phyloP scores from a whole-genome alignment of 2,888 invertebrate genomes.

The Lepidochrysops patricia region DNA sequence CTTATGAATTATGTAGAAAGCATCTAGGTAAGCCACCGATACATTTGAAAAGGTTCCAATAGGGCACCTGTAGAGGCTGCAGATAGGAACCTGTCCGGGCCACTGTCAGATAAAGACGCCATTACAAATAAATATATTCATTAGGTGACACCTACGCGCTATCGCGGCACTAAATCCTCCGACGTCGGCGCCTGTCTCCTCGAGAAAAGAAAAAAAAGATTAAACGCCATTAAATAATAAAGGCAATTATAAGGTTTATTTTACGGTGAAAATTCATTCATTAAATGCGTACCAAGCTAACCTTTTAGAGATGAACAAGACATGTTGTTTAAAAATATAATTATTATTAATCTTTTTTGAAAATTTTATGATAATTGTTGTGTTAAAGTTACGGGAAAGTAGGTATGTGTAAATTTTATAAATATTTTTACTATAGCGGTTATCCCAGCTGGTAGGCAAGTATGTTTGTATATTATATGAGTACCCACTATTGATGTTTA shows the following conservation, averaged over 20 bases:
- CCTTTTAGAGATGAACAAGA: too few species aligned
- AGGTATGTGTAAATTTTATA: too few species aligned
- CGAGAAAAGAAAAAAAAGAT: slow-evolving; percentile 36
- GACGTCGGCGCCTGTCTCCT: slow-evolving; percentile 56
- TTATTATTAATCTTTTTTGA: too few species aligned
- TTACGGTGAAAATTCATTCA: neutral
- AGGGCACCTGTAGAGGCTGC: slow-evolving; percentile 27
- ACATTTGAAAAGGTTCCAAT: slow-evolving; percentile 21
- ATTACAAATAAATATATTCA: slow-evolving; percentile 71
- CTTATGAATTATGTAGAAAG: neutral
- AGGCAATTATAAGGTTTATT: slow-evolving; percentile 15
- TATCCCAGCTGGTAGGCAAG: too few species aligned
- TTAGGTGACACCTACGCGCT: slow-evolving; percentile 71
- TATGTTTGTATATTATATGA: too few species aligned
- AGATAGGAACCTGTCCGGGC: slow-evolving; percentile 41
- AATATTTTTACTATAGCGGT: too few species aligned
- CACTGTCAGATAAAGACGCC: slow-evolving; percentile 53
- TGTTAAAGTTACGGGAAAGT: too few species aligned
- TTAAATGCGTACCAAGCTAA: too few species aligned
- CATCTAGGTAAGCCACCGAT: neutral
- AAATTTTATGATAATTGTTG: too few species aligned
- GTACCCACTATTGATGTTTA: too few species aligned
- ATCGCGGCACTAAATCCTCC: slow-evolving; percentile 69
- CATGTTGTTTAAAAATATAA: too few species aligned
- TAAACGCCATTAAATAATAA: slow-evolving; percentile 28